Conservation (phyloP, 2,797 vertebrate genomes). For the Pterois miles region DNA sequence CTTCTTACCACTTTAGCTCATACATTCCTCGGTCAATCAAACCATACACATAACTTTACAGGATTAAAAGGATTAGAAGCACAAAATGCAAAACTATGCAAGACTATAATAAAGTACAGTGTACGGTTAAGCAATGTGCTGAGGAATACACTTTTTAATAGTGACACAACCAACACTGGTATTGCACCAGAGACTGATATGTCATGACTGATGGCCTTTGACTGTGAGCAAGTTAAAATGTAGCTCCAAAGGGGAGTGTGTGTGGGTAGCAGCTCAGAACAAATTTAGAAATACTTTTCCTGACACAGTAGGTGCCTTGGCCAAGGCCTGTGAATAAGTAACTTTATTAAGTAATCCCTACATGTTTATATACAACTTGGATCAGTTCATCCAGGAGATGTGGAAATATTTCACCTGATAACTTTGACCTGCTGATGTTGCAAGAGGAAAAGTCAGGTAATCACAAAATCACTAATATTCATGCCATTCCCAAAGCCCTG, state of each 20-base stretch:
- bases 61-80: background rate
- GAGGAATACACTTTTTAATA: slow-evolving; percentile 4
- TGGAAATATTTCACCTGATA: no score
- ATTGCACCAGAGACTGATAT: slow-evolving; percentile 8
- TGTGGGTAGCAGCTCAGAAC: background rate
- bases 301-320: background rate
- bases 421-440: no score
- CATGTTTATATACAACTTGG: background rate
- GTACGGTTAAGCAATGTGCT: background rate
- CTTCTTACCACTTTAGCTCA: slow-evolving; percentile 14
- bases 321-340: background rate
- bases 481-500: no score
- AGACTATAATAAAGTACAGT: background rate
- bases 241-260: background rate
- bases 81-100: background rate
- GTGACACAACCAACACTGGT: background rate
- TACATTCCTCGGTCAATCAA: background rate
- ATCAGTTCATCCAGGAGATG: no score
- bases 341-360: background rate
- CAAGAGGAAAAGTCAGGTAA: no score
- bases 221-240: slow-evolving; percentile 33
- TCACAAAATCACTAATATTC: no score
- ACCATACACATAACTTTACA: slow-evolving; percentile 21
- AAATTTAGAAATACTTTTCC: background rate
- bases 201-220: slow-evolving; percentile 29